Percentiles rank a stretch among this genome's conserved stretches.
Evolutionary conservation across 2,113 vertebrate species (phyloP).

Genomic region (Rhodinocichla rosea): DNA sequence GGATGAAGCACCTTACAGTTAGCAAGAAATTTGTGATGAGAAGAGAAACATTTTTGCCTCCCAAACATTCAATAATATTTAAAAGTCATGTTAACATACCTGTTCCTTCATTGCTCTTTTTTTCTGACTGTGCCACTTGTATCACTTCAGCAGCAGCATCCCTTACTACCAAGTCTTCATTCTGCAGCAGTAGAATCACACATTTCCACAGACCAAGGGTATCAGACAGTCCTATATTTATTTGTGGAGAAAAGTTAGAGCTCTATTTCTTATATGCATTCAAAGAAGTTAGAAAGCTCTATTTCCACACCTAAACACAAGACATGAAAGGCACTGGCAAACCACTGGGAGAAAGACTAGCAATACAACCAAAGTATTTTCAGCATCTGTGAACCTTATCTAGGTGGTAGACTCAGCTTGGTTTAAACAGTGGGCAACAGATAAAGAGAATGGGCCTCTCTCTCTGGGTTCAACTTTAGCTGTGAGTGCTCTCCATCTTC

Average conservation of each 20-base stretch:
- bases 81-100: conserved; percentile 58
- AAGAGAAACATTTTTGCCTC: neutral
- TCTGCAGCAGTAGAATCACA: conserved; percentile 86
- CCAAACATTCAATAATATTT: neutral
- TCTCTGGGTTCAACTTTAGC: neutral
- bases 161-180: conserved; percentile 86
- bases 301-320: neutral
- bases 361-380: neutral
- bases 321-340: neutral
- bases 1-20: neutral
- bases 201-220: conserved; percentile 86
- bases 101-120: conserved; percentile 55
- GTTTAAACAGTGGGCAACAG: neutral
- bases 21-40: neutral
- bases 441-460: neutral
- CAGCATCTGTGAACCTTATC: neutral
- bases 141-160: conserved; percentile 83
- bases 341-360: neutral
- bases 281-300: neutral
- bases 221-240: conserved; percentile 75
- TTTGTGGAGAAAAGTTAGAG: neutral
- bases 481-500: neutral
- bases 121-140: conserved; percentile 69
- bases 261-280: neutral
- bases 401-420: neutral